Base-by-base conservation (phyloP, 2,888 invertebrate species). In the Atherix ibis region DNA sequence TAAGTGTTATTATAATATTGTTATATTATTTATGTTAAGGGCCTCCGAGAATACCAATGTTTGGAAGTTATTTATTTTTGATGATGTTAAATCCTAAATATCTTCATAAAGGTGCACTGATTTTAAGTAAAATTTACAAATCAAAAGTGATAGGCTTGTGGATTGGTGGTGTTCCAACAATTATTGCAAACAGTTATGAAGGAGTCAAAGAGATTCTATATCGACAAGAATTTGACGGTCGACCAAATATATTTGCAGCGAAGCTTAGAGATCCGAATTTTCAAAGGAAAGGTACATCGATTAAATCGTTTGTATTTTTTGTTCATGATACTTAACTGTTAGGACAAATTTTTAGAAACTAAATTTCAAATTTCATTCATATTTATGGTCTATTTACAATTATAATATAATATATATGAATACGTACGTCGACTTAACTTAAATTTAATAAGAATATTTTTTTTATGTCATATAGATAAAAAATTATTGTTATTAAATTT, bases 151-250 rank as follows among this genome's bases (percentile, higher is more conserved):
- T 78, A 4, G 73, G 76, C 0, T 48, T 71, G 5, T 65, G 67
- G 45, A 40, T 76, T 32, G 76, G 74, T 0, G 35, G 53, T 0
- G 49, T 50, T 26, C 65, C 65, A 0, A 49, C 65, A 0, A 56
- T 73, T 1, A 61, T 71, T 0, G 61, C 68, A 1, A 69, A 71
- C 35, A 69, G 65, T 46, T 55, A 67, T 1, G 56, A 60, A 2
- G 59, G 65, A 14, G 62, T 73, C 0, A 71, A 66, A 37, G 71
- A 76, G 47, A 56, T 73, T 29, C 53, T 76, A 0, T 56, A 58
- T 22, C 63, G 66, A n/a, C 66, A 66, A n/a, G 71, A 69, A 29
- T 74, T 71, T 35, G 72, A 73, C 48, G 77, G 76, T 2, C 63
- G 77, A 18, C 53, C 68, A 37, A 64, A 65, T 27, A 51, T 65